Base-by-base conservation (phyloP, 2,113 vertebrate species). In the Pungitius pungitius region DNA sequence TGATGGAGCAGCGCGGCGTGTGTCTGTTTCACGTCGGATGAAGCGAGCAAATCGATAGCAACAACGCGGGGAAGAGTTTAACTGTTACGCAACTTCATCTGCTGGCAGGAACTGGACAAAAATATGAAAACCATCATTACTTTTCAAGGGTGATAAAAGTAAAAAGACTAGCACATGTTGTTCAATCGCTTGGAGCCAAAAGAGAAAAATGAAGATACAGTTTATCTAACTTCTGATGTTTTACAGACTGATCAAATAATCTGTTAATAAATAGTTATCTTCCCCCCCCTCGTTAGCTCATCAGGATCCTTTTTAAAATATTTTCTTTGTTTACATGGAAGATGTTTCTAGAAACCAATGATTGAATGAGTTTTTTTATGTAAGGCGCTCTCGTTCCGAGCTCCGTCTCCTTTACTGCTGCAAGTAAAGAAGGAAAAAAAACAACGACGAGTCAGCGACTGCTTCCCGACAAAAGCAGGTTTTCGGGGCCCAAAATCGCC, bases 61-160 rank as follows among this genome's bases (percentile, higher is more conserved):
- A 86, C 85, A 86, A 73, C 58, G 47, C 72, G 10, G 84, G 75
- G 87, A 83, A 85, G 84, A 89, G 84, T 89, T 90, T 88, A 89
- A 87, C 69, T 66, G 88, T 91, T 89, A 81, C 37, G 43, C 81
- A 89, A 90, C 68, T 80, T 85, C 77, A 77, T 88, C 87, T 87
- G 62, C 72, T 77, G 76, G n/a, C 64, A 76, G 68, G 6, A n/a
- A 24, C 58, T 67, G 47, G 20, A 13, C n/a, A n/a, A n/a, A n/a
- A n/a, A n/a, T n/a, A n/a, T n/a, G n/a, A n/a, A n/a, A n/a, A n/a
- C n/a, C n/a, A n/a, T n/a, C n/a, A n/a, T n/a, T n/a, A n/a, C n/a
- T n/a, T n/a, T n/a, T n/a, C n/a, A n/a, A n/a, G n/a, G n/a, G n/a
- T n/a, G n/a, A n/a, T n/a, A n/a, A n/a, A n/a, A n/a, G n/a, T n/a